Evolutionary conservation across 2,113 vertebrate species (phyloP), one percentile per base, ranked within the genome.

Genomic region (Phasianus colchicus): DNA sequence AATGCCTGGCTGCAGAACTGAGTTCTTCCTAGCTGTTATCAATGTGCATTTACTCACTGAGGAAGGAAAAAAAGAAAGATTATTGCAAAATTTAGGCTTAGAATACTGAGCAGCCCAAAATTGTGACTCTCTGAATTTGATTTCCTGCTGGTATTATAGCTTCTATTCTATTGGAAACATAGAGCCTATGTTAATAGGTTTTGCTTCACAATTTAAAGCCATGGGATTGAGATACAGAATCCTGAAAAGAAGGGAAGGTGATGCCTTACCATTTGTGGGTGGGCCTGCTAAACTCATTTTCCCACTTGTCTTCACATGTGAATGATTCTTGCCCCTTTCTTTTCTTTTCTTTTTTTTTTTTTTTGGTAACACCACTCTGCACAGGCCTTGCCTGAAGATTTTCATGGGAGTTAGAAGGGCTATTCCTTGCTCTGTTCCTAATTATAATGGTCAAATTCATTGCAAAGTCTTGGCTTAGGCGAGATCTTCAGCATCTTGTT

Each of bases 41-140:
- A 75, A 86, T 95, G 83, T 73, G 78, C 89, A 92, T 94, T 96
- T 97, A 93, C 74, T 95, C 83, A 83, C 75, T 48, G 83, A 95
- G 34, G 47, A 88, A 64, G 24, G 17, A 73, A 95, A 94, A 81
- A 73, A 95, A 74, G 32, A 9, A 73, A 79, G 88, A 70, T 60
- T 66, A 29, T 75, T 92, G 60, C 65, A 93, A 81, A 90, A 81
- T 75, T 75, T 72, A 52, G 48, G 29, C 47, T 83, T 38, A 67
- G 55, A 78, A 50, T 71, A 74, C 36, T 52, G 76, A 77, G 77
- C 64, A 86, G n/a, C 12, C 19, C 40, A n/a, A 91, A 81, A 92
- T 8, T 13, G 80, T 0, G 2, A 88, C 57, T 67, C 54, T 82
- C 2, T 1, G 79, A 86, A 79, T 87, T 86, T 67, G 11, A 80